A percentile compares a stretch with the other conserved stretches of the same genome.
Evolutionary conservation across 2,113 vertebrate genomes (phyloP).

Genomic region (Corvus cornix): DNA sequence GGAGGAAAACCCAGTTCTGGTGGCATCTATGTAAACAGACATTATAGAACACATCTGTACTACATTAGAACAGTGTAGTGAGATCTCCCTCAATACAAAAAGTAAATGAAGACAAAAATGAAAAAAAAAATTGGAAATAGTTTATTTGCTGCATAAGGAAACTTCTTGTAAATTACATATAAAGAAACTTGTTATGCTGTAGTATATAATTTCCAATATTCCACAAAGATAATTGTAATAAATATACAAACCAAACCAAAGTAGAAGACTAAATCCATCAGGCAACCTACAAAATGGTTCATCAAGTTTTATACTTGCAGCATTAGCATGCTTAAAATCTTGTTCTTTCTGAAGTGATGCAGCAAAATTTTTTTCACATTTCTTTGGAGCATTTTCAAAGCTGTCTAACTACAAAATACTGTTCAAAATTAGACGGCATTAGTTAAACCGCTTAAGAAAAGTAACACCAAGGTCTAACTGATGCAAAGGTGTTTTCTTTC

Average conservation of each 20-base stretch:
- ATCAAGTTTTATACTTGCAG: conserved; percentile 75
- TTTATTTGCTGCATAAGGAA: conserved; percentile 78
- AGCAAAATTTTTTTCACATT: conserved; percentile 72
- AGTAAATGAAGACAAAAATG: neutral
- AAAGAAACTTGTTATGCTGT: conserved; percentile 75
- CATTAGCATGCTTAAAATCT: conserved; percentile 46
- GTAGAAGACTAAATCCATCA: conserved; percentile 71
- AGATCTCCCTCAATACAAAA: neutral
- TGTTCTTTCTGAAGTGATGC: conserved; percentile 58
- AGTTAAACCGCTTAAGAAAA: conserved; percentile 57
- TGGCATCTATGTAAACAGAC: neutral
- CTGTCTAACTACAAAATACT: conserved; percentile 54
- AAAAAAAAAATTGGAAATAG: conserved; percentile 56
- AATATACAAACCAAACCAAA: conserved; percentile 76
- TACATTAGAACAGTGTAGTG: fast-evolving
- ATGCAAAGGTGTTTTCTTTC: neutral
- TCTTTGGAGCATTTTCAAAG: conserved; percentile 74
- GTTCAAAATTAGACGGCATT: conserved; percentile 21
- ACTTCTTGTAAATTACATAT: conserved; percentile 74
- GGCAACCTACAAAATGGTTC: conserved; percentile 73
- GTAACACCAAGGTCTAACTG: conserved; percentile 19
- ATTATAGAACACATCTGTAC: neutral
- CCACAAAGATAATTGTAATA: conserved; percentile 79
- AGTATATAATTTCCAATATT: conserved; percentile 75
- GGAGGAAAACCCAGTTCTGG: neutral